Percentiles rank a stretch among this genome's conserved stretches.
These are phyloP conservation scores for Cyprinus carpio DNA, from an alignment of 2,113 vertebrate species.

Conservation along the genomic window DNA sequence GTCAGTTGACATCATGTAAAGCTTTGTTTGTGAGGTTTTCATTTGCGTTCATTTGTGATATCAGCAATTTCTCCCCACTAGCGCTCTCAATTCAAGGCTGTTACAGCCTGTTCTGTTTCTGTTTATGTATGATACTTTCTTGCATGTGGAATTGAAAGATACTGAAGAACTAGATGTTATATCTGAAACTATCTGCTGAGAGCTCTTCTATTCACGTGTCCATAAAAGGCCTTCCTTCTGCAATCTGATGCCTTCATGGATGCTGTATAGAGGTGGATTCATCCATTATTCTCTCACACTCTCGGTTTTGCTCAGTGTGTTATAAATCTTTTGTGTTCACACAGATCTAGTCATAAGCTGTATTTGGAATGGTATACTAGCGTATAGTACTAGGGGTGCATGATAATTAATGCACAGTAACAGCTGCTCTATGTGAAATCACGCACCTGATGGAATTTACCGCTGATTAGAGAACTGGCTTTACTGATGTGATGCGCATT, in stretches of 20 bases:
- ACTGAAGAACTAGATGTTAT: background rate
- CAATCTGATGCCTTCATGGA: background rate
- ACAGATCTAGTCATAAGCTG: background rate
- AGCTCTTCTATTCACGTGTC: background rate
- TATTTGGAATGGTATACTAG: background rate
- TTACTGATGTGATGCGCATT: too few relatives aligned
- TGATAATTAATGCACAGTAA: too few relatives aligned
- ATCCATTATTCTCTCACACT: background rate
- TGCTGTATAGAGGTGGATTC: background rate
- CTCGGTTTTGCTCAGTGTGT: background rate
- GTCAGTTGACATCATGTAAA: background rate
- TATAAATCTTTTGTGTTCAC: background rate
- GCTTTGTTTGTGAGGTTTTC: background rate
- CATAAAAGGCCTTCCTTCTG: slow-evolving; percentile 18
- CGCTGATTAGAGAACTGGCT: too few relatives aligned
- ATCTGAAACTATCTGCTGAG: background rate
- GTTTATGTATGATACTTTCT: slow-evolving; percentile 5
- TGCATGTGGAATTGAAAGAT: slow-evolving; percentile 19
- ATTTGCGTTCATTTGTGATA: background rate
- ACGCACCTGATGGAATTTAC: too few relatives aligned
- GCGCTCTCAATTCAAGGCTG: slow-evolving; percentile 9
- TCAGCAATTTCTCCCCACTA: background rate
- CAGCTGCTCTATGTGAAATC: too few relatives aligned
- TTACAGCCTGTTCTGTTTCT: background rate
- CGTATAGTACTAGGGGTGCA: background rate